phyloP scores from a whole-genome alignment of 2,797 vertebrate genomes.

The Stomatorhinus walkeri region DNA sequence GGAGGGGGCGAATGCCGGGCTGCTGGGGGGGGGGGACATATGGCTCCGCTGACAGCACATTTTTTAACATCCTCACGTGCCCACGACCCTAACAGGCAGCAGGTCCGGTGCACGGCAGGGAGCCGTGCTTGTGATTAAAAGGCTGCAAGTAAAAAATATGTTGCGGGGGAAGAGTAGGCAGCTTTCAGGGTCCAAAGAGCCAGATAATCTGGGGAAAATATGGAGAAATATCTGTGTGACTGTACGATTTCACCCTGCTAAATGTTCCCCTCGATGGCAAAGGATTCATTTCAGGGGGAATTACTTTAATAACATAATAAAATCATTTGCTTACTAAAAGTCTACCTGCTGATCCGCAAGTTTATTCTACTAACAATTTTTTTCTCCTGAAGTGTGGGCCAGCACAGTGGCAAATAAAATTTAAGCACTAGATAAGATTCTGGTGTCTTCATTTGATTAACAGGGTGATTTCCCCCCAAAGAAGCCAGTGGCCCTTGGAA shows the following conservation, averaged over 20 bases:
- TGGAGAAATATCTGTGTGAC: not conserved
- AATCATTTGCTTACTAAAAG: conserved; percentile 5
- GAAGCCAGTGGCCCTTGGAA: not conserved
- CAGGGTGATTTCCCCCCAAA: not conserved
- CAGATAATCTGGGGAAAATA: not conserved
- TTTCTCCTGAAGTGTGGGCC: not conserved
- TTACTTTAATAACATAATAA: not conserved
- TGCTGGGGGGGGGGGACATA: not conserved
- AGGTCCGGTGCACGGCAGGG: not conserved
- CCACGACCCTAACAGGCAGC: not conserved
- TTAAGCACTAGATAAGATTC: not conserved
- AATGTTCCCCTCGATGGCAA: not conserved
- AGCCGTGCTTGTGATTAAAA: not conserved
- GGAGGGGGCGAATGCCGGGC: not conserved
- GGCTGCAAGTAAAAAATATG: not conserved
- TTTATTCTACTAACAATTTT: not conserved
- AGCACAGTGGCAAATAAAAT: not conserved
- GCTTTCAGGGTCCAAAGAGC: not conserved
- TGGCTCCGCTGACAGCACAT: not conserved
- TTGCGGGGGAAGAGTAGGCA: not conserved
- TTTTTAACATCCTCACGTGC: not conserved
- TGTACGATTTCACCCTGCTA: not conserved
- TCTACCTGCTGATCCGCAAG: not conserved
- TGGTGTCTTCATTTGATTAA: not conserved
- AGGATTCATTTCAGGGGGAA: not conserved